Percentiles rank a stretch among this genome's conserved stretches.
These are phyloP conservation scores for Lipotes vexillifer DNA, from an alignment of 2,113 vertebrate species.

Conservation along the genomic window DNA sequence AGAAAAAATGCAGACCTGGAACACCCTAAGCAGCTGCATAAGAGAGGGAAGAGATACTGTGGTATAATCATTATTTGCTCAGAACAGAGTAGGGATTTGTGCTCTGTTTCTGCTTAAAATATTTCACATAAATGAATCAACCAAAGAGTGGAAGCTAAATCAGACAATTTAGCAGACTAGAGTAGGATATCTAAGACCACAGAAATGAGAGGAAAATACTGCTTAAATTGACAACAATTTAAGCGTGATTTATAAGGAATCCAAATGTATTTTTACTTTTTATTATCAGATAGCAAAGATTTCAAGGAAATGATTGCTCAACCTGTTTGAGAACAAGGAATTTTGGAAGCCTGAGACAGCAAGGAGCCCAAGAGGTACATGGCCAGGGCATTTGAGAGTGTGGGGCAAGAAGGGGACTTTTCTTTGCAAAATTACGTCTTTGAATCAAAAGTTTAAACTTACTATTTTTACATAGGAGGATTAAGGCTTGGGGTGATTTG, in stretches of 20 bases:
- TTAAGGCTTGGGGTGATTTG: not conserved
- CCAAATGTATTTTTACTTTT: constrained; percentile 16
- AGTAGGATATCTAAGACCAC: not conserved
- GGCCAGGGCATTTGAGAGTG: not conserved
- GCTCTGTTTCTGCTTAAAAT: constrained; percentile 57
- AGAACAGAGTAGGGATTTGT: not conserved
- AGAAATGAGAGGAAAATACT: constrained; percentile 46
- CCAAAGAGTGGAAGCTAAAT: constrained; percentile 57
- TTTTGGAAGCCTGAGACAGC: not conserved
- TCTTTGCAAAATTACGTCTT: not conserved
- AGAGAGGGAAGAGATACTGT: not conserved
- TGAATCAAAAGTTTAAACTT: not conserved
- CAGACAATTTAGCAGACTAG: not conserved
- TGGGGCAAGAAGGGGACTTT: not conserved
- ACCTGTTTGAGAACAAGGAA: not conserved
- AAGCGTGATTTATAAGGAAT: not conserved
- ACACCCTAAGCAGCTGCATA: not conserved
- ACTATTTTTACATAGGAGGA: not conserved
- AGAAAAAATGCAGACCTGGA: not conserved
- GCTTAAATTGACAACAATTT: constrained; percentile 10
- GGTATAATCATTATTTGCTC: constrained; percentile 34
- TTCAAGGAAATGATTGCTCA: not conserved
- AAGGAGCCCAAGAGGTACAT: rapidly evolving
- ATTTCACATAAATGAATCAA: constrained; percentile 58
- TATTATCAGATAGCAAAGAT: not conserved